These are phyloP conservation scores for Capitulum mitella DNA, from an alignment of 2,888 invertebrate species.

Conservation along the genomic window DNA sequence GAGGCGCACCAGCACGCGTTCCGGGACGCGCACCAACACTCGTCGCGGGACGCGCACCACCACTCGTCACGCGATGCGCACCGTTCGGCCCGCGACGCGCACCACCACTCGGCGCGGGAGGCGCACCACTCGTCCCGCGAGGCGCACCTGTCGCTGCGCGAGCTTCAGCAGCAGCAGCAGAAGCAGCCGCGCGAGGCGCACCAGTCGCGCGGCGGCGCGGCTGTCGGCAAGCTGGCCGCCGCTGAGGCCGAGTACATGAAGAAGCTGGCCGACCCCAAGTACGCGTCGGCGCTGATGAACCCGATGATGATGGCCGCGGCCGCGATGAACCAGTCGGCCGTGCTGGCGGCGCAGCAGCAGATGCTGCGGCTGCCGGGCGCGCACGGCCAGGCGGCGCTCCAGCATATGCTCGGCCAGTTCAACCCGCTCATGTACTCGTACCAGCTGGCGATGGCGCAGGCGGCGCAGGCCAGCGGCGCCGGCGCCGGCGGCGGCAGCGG, in stretches of 20 bases:
- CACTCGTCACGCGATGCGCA: too few relatives aligned
- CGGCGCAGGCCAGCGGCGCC: slow-evolving; percentile 43
- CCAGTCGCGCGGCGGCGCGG: slow-evolving; percentile 35
- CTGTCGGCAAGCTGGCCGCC: slow-evolving; percentile 36
- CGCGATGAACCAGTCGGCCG: slow-evolving; percentile 38
- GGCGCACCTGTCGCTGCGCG: too few relatives aligned
- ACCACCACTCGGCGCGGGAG: too few relatives aligned
- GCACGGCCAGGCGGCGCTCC: slow-evolving; percentile 54
- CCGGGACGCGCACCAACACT: slow-evolving; percentile 33
- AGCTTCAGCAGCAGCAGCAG: too few relatives aligned
- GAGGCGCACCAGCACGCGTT: slow-evolving; percentile 33
- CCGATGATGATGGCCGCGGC: slow-evolving; percentile 44
- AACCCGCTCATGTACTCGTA: slow-evolving; percentile 75
- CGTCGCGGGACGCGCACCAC: slow-evolving; percentile 33
- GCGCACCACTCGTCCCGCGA: too few relatives aligned
- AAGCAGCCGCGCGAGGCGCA: slow-evolving; percentile 34
- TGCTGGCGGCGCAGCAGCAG: slow-evolving; percentile 38
- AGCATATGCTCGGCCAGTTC: slow-evolving; percentile 57
- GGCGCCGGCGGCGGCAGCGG: slow-evolving; percentile 36
- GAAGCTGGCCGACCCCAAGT: slow-evolving; percentile 20
- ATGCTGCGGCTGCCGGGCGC: slow-evolving; percentile 36
- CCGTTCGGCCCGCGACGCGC: slow-evolving; percentile 32
- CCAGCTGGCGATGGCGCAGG: slow-evolving; percentile 60
- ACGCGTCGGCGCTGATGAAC: slow-evolving; percentile 45
- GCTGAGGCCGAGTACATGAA: slow-evolving; percentile 35